A percentile compares a stretch with the other conserved stretches of the same genome.
These are phyloP conservation scores for Epizoanthus ramosus DNA, from an alignment of 92 coral and sea anemone genomes.

Conservation along the genomic window DNA sequence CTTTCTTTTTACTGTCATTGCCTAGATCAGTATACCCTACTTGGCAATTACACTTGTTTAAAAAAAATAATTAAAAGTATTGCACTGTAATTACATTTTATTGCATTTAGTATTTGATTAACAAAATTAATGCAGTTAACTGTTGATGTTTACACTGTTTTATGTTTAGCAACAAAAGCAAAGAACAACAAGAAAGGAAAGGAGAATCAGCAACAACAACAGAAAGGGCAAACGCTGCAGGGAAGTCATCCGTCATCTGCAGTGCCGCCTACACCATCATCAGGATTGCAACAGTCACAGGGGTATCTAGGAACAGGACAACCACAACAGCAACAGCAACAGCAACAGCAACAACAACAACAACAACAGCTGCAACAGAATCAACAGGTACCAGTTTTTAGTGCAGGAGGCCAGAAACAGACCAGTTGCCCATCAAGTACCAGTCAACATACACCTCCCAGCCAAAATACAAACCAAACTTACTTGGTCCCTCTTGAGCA, in stretches of 20 bases:
- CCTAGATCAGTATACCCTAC: too few relatives aligned
- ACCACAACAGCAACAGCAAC: not conserved
- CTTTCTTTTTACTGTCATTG: too few relatives aligned
- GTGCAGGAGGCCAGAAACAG: too few relatives aligned
- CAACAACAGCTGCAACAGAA: not conserved
- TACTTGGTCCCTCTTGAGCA: constrained; percentile 12
- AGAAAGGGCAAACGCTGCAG: not conserved
- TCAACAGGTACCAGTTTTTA: not conserved
- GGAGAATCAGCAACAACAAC: not conserved
- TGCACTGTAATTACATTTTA: too few relatives aligned
- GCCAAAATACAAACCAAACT: not conserved
- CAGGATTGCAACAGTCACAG: too few relatives aligned
- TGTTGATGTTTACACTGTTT: not conserved
- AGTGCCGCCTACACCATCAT: too few relatives aligned
- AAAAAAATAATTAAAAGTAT: too few relatives aligned
- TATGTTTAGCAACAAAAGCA: constrained; percentile 21
- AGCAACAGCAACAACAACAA: not conserved
- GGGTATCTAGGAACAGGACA: too few relatives aligned
- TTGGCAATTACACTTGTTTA: too few relatives aligned
- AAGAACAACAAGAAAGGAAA: not conserved
- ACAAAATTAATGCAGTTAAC: not conserved
- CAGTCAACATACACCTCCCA: not conserved
- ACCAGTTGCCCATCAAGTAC: not conserved
- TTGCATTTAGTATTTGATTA: too few relatives aligned
- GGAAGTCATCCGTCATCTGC: too few relatives aligned